phyloP scores from a whole-genome alignment of 2,888 invertebrate genomes.

The Plagodis dolabraria region DNA sequence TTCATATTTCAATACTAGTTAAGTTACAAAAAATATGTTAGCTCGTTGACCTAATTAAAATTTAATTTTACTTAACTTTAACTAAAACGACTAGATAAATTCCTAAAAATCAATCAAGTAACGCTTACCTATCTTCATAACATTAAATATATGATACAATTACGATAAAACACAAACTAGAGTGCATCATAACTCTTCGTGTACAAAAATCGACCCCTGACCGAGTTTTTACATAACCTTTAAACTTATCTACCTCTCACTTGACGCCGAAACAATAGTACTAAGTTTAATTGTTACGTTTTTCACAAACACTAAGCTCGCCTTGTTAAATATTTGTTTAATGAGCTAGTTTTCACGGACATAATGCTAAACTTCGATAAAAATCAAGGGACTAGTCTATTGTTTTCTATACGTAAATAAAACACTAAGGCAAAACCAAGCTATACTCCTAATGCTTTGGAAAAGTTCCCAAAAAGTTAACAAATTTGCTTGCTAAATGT shows the following conservation, averaged over 20 bases:
- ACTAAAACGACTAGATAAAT: no score
- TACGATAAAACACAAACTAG: slow-evolving; percentile 12
- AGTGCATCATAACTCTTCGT: slow-evolving; percentile 4
- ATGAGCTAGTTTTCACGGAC: slow-evolving; percentile 22
- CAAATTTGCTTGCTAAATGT: slow-evolving; percentile 2
- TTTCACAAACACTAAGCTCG: slow-evolving; percentile 41
- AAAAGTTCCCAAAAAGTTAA: background rate
- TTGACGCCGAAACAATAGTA: slow-evolving; percentile 39
- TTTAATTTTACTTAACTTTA: no score
- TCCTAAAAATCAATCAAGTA: background rate
- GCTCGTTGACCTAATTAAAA: no score
- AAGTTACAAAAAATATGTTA: no score
- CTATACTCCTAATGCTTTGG: no score
- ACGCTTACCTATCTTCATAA: background rate
- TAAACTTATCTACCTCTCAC: slow-evolving; percentile 35
- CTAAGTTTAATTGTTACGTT: slow-evolving; percentile 41
- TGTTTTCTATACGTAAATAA: background rate
- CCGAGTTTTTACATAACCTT: slow-evolving; percentile 36
- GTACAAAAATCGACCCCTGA: slow-evolving; percentile 27
- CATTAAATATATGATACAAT: slow-evolving; percentile 3
- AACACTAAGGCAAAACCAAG: no score
- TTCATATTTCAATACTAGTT: no score
- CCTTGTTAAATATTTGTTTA: slow-evolving; percentile 28
- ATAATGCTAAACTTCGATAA: slow-evolving; percentile 12
- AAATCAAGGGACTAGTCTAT: slow-evolving; percentile 6